A percentile compares a stretch with the other conserved stretches of the same genome.
These are phyloP conservation scores for Phortica magna DNA, from an alignment of 2,888 invertebrate genomes.

Conservation along the genomic window DNA sequence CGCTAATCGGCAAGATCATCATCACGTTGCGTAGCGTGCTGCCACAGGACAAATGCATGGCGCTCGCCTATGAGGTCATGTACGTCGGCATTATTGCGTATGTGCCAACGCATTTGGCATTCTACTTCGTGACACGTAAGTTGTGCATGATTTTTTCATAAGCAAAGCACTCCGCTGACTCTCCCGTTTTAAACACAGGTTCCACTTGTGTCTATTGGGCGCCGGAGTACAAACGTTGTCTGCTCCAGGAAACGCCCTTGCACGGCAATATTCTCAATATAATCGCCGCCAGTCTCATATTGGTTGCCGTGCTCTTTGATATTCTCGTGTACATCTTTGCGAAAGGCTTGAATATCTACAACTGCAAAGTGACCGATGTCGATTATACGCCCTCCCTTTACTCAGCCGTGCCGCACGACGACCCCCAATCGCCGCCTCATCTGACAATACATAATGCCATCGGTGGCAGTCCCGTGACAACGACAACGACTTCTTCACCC, in stretches of 20 bases:
- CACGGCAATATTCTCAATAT: constrained; percentile 79
- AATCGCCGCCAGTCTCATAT: constrained; percentile 78
- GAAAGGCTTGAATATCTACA: constrained; percentile 74
- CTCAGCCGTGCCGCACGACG: constrained; percentile 67
- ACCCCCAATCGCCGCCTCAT: constrained; percentile 35
- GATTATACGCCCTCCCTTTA: constrained; percentile 74
- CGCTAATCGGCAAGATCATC: constrained; percentile 78
- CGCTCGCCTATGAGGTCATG: constrained; percentile 81
- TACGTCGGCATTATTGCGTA: constrained; percentile 80
- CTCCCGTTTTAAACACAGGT: constrained; percentile 59
- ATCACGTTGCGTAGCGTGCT: constrained; percentile 80
- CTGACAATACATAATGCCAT: constrained; percentile 15
- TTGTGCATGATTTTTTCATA: constrained; percentile 7
- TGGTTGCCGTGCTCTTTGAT: constrained; percentile 78
- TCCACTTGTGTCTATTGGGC: constrained; percentile 79
- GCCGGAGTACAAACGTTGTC: constrained; percentile 75
- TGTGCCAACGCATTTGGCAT: constrained; percentile 82
- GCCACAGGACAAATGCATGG: constrained; percentile 82
- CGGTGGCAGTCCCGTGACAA: constrained; percentile 63
- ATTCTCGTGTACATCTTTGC: constrained; percentile 78
- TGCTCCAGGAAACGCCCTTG: constrained; percentile 78
- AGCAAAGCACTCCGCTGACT: not conserved
- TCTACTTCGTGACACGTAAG: constrained; percentile 81
- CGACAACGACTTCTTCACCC: constrained; percentile 59
- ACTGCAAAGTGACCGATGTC: constrained; percentile 77